A percentile compares a stretch with the other conserved stretches of the same genome.
Conservation (phyloP, 2,888 invertebrate genomes). For the Diplazon laetatorius region DNA sequence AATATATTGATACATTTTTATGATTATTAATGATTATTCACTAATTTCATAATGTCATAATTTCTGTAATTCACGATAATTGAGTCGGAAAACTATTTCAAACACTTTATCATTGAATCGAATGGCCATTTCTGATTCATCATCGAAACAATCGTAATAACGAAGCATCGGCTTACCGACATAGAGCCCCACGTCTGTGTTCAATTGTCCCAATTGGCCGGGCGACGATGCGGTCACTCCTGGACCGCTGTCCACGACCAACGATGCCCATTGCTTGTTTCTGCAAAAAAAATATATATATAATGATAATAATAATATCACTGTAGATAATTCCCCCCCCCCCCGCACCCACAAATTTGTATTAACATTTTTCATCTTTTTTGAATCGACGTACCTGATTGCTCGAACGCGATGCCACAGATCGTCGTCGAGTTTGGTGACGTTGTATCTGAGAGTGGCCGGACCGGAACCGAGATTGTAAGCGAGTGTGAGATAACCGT, state of each 20-base stretch:
- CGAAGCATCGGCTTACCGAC: slow-evolving; percentile 86
- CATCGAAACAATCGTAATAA: slow-evolving; percentile 11
- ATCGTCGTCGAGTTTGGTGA: slow-evolving; percentile 94
- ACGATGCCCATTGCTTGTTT: slow-evolving; percentile 92
- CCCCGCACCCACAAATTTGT: too few relatives aligned
- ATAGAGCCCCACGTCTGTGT: slow-evolving; percentile 94
- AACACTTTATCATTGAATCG: too few relatives aligned
- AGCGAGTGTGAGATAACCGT: slow-evolving; percentile 89
- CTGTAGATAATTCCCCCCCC: too few relatives aligned
- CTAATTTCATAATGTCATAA: too few relatives aligned
- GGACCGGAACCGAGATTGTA: slow-evolving; percentile 95
- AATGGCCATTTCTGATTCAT: too few relatives aligned
- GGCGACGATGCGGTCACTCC: slow-evolving; percentile 92
- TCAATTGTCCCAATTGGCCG: slow-evolving; percentile 92
- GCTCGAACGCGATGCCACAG: slow-evolving; percentile 92
- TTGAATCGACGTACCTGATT: slow-evolving; percentile 85
- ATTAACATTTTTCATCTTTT: too few relatives aligned
- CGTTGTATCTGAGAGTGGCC: slow-evolving; percentile 92
- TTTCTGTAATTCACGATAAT: too few relatives aligned
- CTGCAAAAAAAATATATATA: slow-evolving; percentile 85
- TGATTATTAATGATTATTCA: too few relatives aligned
- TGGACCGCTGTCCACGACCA: slow-evolving; percentile 94
- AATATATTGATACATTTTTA: too few relatives aligned
- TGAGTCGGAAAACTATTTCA: too few relatives aligned
- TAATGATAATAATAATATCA: too few relatives aligned